Percentiles rank a stretch among this genome's conserved stretches.
Evolutionary conservation across 1,140 invertebrate species (phyloP).

Genomic region (Apis laboriosa): DNA sequence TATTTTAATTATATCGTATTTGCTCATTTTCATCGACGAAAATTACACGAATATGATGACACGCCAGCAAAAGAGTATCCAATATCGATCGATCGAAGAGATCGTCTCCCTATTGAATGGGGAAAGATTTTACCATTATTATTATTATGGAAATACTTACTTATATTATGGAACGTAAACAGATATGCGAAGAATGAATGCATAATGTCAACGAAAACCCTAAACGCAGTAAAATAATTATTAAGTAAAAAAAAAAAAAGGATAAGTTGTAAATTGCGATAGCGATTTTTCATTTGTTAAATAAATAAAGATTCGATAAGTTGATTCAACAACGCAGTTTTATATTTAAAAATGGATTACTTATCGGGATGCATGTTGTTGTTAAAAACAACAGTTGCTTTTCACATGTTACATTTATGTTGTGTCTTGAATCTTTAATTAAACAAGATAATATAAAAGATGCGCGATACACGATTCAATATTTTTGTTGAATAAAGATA

Average conservation of each 20-base stretch:
- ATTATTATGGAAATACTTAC: no score
- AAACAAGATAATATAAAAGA: constrained; percentile 44
- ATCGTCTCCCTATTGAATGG: no score
- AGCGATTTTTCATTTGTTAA: constrained; percentile 18
- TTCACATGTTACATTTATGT: constrained; percentile 30
- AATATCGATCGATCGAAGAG: no score
- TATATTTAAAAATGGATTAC: constrained; percentile 4
- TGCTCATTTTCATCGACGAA: no score
- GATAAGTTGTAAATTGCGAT: constrained; percentile 8
- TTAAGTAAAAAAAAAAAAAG: not conserved
- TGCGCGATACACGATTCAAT: not conserved
- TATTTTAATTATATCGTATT: no score
- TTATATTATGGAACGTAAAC: not conserved
- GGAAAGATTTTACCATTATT: no score
- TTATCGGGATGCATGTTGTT: constrained; percentile 20
- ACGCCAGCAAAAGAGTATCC: no score
- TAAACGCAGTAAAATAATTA: no score
- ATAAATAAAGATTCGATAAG: constrained; percentile 1
- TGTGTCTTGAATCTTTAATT: constrained; percentile 37
- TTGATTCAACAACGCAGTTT: not conserved
- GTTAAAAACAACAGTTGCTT: constrained; percentile 8
- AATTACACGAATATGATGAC: no score
- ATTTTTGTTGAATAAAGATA: constrained; percentile 8
- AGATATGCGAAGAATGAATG: not conserved
- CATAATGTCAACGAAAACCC: no score